phyloP scores from a whole-genome alignment of 1,140 invertebrate genomes.

The Polyergus mexicanus region DNA sequence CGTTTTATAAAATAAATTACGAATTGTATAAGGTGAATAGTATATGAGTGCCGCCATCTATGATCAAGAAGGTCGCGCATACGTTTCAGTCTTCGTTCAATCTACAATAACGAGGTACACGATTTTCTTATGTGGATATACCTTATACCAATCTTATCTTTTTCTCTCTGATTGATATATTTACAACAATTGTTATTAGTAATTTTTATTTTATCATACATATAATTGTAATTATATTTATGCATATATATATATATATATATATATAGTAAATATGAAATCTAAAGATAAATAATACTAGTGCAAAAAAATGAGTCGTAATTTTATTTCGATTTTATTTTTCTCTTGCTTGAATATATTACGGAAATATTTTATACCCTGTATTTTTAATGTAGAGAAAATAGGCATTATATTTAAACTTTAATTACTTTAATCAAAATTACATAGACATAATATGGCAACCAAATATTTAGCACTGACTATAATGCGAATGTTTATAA shows the following conservation, averaged over 20 bases:
- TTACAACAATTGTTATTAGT: background rate
- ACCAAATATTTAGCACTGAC: background rate
- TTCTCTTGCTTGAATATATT: background rate
- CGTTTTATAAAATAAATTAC: conserved; percentile 13
- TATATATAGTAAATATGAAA: conserved; percentile 5
- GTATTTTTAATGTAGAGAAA: background rate
- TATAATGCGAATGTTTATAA: conserved; percentile 27
- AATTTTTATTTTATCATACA: background rate
- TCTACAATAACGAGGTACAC: conserved; percentile 17
- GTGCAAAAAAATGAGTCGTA: background rate
- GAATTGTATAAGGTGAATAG: background rate
- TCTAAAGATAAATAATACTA: background rate
- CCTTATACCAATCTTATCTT: background rate
- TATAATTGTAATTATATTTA: conserved; percentile 11
- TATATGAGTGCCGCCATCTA: conserved; percentile 77
- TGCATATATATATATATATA: background rate
- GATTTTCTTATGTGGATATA: background rate
- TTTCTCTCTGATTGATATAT: background rate
- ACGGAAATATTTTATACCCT: background rate
- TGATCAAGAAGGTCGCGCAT: conserved; percentile 63
- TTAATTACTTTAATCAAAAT: background rate
- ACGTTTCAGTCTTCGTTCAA: conserved; percentile 27
- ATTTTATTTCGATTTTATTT: background rate
- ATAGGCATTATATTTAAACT: background rate
- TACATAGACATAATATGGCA: background rate